Conservation (phyloP, 2,113 vertebrate species). For the Probosciger aterrimus region DNA sequence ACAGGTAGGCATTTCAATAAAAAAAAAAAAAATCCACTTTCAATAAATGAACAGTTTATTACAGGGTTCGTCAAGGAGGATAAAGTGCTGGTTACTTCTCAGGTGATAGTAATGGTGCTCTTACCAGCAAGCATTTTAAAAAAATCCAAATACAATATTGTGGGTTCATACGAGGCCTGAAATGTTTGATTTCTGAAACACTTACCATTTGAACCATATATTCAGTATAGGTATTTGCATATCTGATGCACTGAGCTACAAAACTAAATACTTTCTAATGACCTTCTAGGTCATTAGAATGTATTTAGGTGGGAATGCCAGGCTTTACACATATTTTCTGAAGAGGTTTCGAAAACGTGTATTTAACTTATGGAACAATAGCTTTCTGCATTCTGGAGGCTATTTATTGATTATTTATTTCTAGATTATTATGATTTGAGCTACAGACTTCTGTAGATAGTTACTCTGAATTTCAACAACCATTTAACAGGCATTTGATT, state of each 20-base stretch:
- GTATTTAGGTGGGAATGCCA: background rate
- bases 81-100: constrained; percentile 2
- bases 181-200: background rate
- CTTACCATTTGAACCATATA: background rate
- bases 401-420: background rate
- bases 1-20: constrained; percentile 34
- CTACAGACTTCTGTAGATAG: background rate
- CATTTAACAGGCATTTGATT: background rate
- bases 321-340: background rate
- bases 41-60: background rate
- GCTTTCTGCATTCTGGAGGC: background rate
- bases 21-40: background rate
- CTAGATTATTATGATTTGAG: background rate
- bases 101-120: background rate
- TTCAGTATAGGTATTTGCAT: background rate
- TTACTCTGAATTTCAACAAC: background rate
- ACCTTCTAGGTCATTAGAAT: background rate
- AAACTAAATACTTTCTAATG: background rate
- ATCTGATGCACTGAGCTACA: background rate
- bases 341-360: background rate
- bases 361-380: background rate
- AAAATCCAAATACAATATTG: background rate
- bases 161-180: background rate
- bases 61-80: background rate
- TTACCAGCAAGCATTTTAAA: background rate